A percentile compares a stretch with the other conserved stretches of the same genome.
Evolutionary conservation across 2,797 vertebrate species (phyloP).

Genomic region (Pelobates cultripes): DNA sequence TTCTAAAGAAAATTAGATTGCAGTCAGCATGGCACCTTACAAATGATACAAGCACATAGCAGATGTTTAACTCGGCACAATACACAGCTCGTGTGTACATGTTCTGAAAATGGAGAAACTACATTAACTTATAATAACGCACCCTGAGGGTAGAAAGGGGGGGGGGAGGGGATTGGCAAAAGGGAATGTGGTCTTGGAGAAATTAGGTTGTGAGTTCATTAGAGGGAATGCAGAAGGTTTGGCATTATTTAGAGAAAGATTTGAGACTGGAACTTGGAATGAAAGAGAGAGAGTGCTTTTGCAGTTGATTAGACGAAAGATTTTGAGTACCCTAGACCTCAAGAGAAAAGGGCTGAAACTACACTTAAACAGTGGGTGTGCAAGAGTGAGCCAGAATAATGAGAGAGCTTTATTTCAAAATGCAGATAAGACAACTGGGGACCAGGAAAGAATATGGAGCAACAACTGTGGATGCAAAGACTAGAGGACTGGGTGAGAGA

Average conservation of each 20-base stretch:
- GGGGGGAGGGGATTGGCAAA: background rate
- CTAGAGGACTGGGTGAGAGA: no score
- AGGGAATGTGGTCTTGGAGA: background rate
- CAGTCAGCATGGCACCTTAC: background rate
- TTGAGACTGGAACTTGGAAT: background rate
- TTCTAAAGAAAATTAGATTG: background rate
- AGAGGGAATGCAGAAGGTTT: background rate
- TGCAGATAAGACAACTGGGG: background rate
- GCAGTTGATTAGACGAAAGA: background rate
- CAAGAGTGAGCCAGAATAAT: background rate
- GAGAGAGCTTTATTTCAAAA: background rate
- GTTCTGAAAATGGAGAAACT: conserved; percentile 21
- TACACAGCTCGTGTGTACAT: conserved; percentile 13
- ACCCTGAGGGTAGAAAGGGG: conserved; percentile 1
- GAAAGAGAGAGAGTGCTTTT: background rate
- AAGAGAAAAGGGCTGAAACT: background rate
- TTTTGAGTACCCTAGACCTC: background rate
- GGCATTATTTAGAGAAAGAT: background rate
- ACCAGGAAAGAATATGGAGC: background rate
- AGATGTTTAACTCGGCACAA: conserved; percentile 28
- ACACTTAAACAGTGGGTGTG: background rate
- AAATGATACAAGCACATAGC: conserved; percentile 18
- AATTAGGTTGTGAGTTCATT: background rate
- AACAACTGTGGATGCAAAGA: no score
- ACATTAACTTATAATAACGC: conserved; percentile 23